Conservation (phyloP, 1,140 invertebrate genomes). For the Elymnias hypermnestra region DNA sequence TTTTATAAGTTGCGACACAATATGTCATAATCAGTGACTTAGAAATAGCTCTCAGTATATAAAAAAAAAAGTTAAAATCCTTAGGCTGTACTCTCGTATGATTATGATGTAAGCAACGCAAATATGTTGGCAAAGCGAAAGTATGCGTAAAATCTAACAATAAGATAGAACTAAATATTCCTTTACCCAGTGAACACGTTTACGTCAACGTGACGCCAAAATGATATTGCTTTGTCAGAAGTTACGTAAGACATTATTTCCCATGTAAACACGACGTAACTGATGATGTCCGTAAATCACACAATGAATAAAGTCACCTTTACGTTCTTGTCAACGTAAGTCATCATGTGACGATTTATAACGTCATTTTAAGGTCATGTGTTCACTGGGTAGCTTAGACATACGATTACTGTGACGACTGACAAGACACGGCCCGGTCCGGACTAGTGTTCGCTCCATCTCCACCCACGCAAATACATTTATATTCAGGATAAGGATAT, state of each 20-base stretch:
- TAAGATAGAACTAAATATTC: conserved; percentile 73
- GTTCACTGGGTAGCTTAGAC: conserved; percentile 72
- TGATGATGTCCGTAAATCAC: no score
- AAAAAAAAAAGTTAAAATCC: conserved; percentile 74
- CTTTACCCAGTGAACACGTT: no score
- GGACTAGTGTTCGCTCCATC: conserved; percentile 30
- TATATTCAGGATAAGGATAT: conserved; percentile 69
- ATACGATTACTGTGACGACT: conserved; percentile 39
- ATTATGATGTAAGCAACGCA: conserved; percentile 75
- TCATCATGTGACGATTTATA: no score
- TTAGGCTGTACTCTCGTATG: conserved; percentile 74
- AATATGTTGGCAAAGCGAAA: conserved; percentile 72
- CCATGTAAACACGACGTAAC: no score
- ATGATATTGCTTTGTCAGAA: no score
- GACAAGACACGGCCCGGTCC: conserved; percentile 16
- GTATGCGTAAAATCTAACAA: conserved; percentile 71
- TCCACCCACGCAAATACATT: conserved; percentile 26
- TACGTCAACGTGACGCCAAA: no score
- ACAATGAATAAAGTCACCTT: no score
- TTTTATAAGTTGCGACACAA: conserved; percentile 36
- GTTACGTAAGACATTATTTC: no score
- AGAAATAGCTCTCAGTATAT: conserved; percentile 75
- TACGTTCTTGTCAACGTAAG: no score
- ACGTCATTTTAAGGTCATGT: no score
- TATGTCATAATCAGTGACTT: conserved; percentile 60